A percentile compares a stretch with the other conserved stretches of the same genome.
Conservation (phyloP, 2,888 invertebrate species). For the Uloborus plumipes region DNA sequence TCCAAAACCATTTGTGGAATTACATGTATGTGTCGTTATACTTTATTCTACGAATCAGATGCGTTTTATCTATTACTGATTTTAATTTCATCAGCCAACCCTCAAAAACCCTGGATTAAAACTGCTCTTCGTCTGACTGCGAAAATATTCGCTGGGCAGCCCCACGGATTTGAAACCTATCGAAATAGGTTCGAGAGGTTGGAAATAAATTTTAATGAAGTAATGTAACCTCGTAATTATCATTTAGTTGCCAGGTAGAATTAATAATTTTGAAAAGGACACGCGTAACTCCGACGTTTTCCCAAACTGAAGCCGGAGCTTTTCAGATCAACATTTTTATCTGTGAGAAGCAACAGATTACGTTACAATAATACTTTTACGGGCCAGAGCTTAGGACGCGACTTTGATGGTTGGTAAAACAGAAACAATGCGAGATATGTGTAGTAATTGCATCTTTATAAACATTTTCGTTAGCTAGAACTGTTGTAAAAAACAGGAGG, state of each 20-base stretch:
- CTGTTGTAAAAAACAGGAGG: slow-evolving; percentile 14
- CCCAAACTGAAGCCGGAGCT: slow-evolving; percentile 16
- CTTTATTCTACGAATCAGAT: too few relatives aligned
- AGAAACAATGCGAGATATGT: slow-evolving; percentile 32
- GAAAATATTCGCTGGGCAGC: slow-evolving; percentile 15
- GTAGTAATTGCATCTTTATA: background rate
- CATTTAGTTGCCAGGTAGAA: slow-evolving; percentile 54
- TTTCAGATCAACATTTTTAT: slow-evolving; percentile 25
- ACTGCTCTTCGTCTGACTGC: slow-evolving; percentile 31
- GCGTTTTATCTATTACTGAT: background rate
- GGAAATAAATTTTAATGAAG: slow-evolving; percentile 62
- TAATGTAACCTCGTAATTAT: slow-evolving; percentile 58
- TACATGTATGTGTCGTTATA: too few relatives aligned
- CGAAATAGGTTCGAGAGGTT: slow-evolving; percentile 13
- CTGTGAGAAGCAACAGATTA: slow-evolving; percentile 22
- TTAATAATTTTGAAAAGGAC: slow-evolving; percentile 57
- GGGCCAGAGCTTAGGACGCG: slow-evolving; percentile 1
- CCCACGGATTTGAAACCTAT: slow-evolving; percentile 31
- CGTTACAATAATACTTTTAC: slow-evolving; percentile 15
- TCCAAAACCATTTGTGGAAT: too few relatives aligned
- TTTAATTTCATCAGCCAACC: slow-evolving; percentile 20
- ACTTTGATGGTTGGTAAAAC: slow-evolving; percentile 19
- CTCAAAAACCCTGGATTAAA: slow-evolving; percentile 56
- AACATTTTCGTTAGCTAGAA: background rate
- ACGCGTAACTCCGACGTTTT: slow-evolving; percentile 1